Conservation (phyloP, 2,888 invertebrate species). For the Ypsolopha scabrella region DNA sequence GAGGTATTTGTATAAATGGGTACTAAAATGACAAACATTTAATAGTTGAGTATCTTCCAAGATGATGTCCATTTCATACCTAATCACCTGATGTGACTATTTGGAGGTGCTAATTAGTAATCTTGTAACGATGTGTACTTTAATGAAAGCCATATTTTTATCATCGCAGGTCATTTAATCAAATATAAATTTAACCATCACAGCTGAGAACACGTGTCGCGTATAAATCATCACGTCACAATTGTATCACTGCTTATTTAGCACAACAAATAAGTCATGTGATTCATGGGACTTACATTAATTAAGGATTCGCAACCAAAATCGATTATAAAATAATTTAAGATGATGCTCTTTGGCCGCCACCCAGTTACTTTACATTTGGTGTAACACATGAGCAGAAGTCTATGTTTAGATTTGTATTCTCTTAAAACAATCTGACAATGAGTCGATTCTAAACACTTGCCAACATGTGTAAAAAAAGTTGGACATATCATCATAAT, state of each 20-base stretch:
- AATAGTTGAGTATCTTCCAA: too few relatives aligned
- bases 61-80: too few relatives aligned
- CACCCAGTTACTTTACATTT: constrained; percentile 18
- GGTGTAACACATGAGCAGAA: neutral
- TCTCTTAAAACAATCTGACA: neutral
- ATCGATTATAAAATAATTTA: constrained; percentile 18
- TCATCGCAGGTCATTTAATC: too few relatives aligned
- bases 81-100: too few relatives aligned
- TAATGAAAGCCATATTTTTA: too few relatives aligned
- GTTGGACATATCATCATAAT: neutral
- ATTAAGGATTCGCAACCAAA: neutral
- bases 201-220: too few relatives aligned
- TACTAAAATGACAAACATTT: too few relatives aligned
- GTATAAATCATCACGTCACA: neutral
- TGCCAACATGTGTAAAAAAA: neutral
- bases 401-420: neutral
- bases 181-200: too few relatives aligned
- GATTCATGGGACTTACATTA: neutral
- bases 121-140: too few relatives aligned
- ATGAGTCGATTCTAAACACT: neutral
- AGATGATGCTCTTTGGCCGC: constrained; percentile 25
- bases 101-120: too few relatives aligned
- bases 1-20: too few relatives aligned
- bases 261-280: neutral
- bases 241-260: neutral